These are phyloP conservation scores for Diachrysia chrysitis DNA, from an alignment of 2,888 invertebrate species.

Conservation along the genomic window DNA sequence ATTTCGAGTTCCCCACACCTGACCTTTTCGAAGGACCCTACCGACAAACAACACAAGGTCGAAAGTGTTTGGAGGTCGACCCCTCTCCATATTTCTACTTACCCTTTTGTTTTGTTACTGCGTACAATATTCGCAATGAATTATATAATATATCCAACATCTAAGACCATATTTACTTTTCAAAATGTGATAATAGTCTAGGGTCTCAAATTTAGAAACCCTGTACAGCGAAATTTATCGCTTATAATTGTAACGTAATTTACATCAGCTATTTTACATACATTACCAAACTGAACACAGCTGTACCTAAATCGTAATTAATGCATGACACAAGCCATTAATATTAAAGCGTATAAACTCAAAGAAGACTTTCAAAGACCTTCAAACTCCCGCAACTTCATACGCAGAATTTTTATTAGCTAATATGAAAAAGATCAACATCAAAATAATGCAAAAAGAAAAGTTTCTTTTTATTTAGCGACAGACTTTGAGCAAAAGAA, in stretches of 20 bases:
- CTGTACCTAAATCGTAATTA: background rate
- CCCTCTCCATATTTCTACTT: background rate
- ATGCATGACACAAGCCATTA: conserved; percentile 1
- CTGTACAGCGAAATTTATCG: no score
- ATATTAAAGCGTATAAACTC: background rate
- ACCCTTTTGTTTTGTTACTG: conserved; percentile 6
- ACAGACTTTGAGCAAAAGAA: conserved; percentile 36
- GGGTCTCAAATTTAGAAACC: background rate
- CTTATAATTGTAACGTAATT: background rate
- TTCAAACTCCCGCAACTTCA: conserved; percentile 2
- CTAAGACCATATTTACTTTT: background rate
- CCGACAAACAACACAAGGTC: conserved; percentile 4
- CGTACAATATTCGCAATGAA: background rate
- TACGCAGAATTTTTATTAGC: conserved; percentile 4
- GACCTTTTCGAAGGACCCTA: conserved; percentile 1
- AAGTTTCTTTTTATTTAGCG: conserved; percentile 53
- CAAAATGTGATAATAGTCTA: background rate
- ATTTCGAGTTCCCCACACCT: background rate
- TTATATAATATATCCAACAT: background rate
- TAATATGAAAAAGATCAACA: conserved; percentile 60
- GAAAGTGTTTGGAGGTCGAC: background rate
- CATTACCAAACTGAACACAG: background rate
- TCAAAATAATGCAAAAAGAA: conserved; percentile 53
- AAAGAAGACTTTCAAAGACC: conserved; percentile 4
- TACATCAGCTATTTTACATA: background rate